phyloP scores from a whole-genome alignment of 2,888 invertebrate genomes.

The Dasypolia templi region DNA sequence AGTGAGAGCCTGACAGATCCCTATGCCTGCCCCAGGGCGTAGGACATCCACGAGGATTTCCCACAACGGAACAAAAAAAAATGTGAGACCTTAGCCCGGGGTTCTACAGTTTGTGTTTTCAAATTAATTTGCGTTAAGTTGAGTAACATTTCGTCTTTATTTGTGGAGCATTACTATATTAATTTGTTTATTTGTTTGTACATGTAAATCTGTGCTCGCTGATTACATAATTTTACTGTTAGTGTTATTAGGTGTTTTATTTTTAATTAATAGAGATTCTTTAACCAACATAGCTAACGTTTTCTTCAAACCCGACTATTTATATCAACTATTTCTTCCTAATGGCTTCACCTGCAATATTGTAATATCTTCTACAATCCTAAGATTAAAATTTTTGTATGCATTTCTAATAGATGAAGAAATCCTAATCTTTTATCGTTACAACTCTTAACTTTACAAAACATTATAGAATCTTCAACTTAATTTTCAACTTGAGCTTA shows the following conservation, averaged over 20 bases:
- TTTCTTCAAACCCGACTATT: background rate
- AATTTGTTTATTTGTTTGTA: background rate
- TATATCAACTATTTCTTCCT: too few species aligned
- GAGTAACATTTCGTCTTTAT: background rate
- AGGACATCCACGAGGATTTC: too few species aligned
- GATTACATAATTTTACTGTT: background rate
- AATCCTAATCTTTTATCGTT: background rate
- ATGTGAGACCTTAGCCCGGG: conserved; percentile 11
- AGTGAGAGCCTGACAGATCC: too few species aligned
- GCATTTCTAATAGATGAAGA: background rate
- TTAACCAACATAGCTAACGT: too few species aligned
- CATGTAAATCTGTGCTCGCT: background rate
- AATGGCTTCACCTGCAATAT: background rate
- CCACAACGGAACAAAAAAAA: too few species aligned
- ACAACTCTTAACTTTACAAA: background rate
- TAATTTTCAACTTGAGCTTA: background rate
- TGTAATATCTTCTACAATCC: background rate
- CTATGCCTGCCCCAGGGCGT: too few species aligned
- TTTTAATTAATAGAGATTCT: background rate
- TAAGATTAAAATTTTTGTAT: background rate
- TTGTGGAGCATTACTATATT: background rate
- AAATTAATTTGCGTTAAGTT: background rate
- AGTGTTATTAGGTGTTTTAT: background rate
- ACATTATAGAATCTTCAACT: background rate
- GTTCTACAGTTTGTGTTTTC: background rate